phyloP scores from a whole-genome alignment of 2,888 invertebrate species.

The Smittia sp. region DNA sequence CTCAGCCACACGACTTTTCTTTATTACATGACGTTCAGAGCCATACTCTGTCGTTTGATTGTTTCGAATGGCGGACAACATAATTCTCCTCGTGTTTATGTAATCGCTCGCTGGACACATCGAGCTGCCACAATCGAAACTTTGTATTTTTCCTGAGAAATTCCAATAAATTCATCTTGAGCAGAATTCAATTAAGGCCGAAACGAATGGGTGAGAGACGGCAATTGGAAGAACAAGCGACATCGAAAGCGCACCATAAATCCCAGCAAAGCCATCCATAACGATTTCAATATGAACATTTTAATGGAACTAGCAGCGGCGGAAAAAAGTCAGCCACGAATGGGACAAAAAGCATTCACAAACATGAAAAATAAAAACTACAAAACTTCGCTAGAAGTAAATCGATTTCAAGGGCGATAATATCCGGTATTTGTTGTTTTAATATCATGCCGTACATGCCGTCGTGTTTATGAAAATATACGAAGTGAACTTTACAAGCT shows the following conservation, averaged over 20 bases:
- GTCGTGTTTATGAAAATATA: constrained; percentile 3
- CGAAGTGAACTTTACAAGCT: background rate
- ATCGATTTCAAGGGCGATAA: constrained; percentile 40
- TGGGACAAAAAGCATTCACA: constrained; percentile 19
- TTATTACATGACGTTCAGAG: background rate
- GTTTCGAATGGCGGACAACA: background rate
- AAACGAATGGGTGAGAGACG: background rate
- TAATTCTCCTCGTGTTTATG: background rate
- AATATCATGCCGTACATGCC: constrained; percentile 18
- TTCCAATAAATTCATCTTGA: no score
- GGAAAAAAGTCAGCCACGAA: background rate
- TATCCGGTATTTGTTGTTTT: constrained; percentile 41
- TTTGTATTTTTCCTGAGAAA: no score
- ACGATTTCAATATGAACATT: background rate
- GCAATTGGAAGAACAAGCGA: background rate
- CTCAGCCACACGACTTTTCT: background rate
- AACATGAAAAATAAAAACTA: constrained; percentile 33
- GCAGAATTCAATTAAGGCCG: no score
- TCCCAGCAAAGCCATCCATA: background rate
- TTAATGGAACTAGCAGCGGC: constrained; percentile 4
- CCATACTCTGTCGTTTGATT: background rate
- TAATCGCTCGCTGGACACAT: no score
- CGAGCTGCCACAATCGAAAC: no score
- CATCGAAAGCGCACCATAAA: background rate
- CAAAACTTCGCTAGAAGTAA: constrained; percentile 35